Evolutionary conservation across 1,140 invertebrate species (phyloP).

Genomic region (Chionoecetes opilio): DNA sequence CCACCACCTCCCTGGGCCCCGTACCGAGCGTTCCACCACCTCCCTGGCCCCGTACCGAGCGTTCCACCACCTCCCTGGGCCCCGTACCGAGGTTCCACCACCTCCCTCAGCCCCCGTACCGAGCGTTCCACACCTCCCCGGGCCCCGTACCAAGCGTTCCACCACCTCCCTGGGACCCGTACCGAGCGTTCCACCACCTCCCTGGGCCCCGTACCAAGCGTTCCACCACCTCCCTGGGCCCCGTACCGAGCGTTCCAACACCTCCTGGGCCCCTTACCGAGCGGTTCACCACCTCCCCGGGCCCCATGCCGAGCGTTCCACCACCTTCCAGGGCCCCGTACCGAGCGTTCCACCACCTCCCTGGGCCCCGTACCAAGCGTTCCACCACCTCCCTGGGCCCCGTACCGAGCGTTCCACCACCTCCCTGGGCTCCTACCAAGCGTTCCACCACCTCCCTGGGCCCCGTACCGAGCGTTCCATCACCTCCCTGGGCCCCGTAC

Average conservation of each 20-base stretch:
- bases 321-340: neutral
- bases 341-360: neutral
- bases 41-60: neutral
- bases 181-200: neutral
- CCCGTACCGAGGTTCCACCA: neutral
- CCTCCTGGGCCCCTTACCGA: no score
- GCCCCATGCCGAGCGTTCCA: no score
- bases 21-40: no score
- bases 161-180: no score
- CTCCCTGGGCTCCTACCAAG: neutral
- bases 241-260: neutral
- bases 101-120: no score
- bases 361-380: neutral
- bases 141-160: neutral
- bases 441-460: neutral
- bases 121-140: no score
- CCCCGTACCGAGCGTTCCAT: neutral
- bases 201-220: no score
- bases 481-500: no score
- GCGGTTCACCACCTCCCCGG: neutral
- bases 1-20: neutral
- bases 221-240: neutral
- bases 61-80: neutral
- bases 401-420: no score
- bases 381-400: neutral